Evolutionary conservation across 2,113 vertebrate species (phyloP), one percentile per base, ranked within the genome.

Genomic region (Maccullochella peelii): DNA sequence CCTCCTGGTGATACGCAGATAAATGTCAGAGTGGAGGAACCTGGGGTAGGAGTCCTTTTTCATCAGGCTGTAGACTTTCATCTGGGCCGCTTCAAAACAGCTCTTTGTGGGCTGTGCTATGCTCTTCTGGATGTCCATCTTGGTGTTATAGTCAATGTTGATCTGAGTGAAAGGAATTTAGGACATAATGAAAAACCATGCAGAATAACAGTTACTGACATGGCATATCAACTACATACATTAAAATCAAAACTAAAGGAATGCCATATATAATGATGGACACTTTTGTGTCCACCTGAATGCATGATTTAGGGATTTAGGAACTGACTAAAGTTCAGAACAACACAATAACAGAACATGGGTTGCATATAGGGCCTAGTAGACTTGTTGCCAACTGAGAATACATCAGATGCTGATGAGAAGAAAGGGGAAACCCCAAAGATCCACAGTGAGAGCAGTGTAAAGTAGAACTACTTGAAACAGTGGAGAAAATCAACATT

Each of bases 1-100:
- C 67, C 91, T 95, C 87, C 92, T 94, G 66, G 95, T 82, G 89
- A 99, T 82, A 58, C 90, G 89, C 80, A 95, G 89, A 81, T 99
- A 99, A 79, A 96, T 94, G 74, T 96, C 95, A 1, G 97, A 99
- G 62, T 91, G 93, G 38, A 99, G 95, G 88, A 99, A 99, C 49
- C 98, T 95, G 0, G 96, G 96, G 75, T 98, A 99, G 88, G 97
- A 97, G 95, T 99, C 98, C 88, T 98, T 98, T 87, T 98, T 97
- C 98, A 99, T 99, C 90, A 99, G 95, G 86, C 93, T 94, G 89
- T 97, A 97, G 33, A 99, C 95, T 83, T 94, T 97, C 79, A 50
- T 95, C 90, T 99, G 98, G 0, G 98, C 98, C 0, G 86, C 88
- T 0, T 99, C 96, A 21, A 99, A 99, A 27, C 95, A 96, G 67